A percentile compares a stretch with the other conserved stretches of the same genome.
Evolutionary conservation across 2,113 vertebrate genomes (phyloP).

Genomic region (Hyperopisus bebe): DNA sequence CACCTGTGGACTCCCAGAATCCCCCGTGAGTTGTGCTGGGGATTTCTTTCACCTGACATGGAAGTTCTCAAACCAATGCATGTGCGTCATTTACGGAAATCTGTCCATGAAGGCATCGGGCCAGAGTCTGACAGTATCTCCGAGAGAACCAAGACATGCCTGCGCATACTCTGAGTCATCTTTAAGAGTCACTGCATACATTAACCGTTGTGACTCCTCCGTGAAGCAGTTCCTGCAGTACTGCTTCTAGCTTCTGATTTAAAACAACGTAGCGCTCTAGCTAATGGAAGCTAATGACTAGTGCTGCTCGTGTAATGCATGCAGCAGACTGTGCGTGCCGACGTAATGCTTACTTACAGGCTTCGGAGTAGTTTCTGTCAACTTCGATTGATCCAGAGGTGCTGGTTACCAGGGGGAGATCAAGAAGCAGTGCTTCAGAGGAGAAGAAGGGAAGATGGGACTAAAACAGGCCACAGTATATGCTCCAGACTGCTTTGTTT

Average conservation of each 20-base stretch:
- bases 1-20: not conserved
- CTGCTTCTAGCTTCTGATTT: not conserved
- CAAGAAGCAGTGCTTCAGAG: constrained; percentile 44
- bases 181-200: not conserved
- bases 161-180: not conserved
- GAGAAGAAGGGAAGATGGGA: not conserved
- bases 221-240: not conserved
- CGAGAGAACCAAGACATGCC: not conserved
- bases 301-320: not conserved
- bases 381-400: constrained; percentile 43
- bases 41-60: not conserved
- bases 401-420: constrained; percentile 42
- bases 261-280: not conserved
- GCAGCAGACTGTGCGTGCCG: not conserved
- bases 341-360: constrained; percentile 49
- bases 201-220: not conserved
- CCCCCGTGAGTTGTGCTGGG: not conserved
- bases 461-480: constrained; percentile 16
- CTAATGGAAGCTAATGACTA: not conserved
- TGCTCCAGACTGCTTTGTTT: constrained; percentile 16
- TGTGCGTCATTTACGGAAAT: not conserved
- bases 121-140: not conserved
- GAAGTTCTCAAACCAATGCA: not conserved
- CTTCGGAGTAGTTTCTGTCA: constrained; percentile 48
- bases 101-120: not conserved